Base-by-base conservation (phyloP, 2,797 vertebrate species). In the Prionace glauca region DNA sequence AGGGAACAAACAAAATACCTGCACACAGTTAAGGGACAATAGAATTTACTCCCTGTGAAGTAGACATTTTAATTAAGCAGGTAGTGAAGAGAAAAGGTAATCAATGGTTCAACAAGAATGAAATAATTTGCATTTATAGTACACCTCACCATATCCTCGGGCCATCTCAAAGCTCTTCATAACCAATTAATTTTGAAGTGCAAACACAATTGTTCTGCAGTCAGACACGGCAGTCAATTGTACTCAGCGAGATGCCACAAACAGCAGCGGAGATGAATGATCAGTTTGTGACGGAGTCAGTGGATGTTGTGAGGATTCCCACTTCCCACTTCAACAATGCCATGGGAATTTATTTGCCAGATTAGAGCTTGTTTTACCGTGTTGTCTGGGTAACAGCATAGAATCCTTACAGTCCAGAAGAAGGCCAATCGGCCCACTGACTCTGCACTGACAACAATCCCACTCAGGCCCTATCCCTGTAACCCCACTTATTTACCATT, bases 101-200 rank as follows among this genome's bases (percentile, higher is more conserved):
- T 84, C 41, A 24, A 5, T 84, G 81, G 81, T 90, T 62, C 50
- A 56, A 90, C 50, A 62, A 90, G 24, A 90, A 90, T 62, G 87
- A 62, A 90, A 62, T 62, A 18, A 90, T 90, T 90, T 90, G 56
- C 87, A 62, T 90, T 90, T 90, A 62, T 62, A 90, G 56, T 62
- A 62, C 29, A 45, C 16, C 60, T 62, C 60, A 62, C 62, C 87
- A 62, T n/a, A 90, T 90, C 87, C 60, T 90, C 50, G 11, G 11
- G 87, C 56, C 26, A 90, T 90, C 87, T 62, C 56, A 18, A 62
- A 90, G 87, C 56, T 16, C 87, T 90, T 62, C 87, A 90, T 24
- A 90, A 62, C 81, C 81, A 90, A 90, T 90, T 56, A 56, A 56
- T 62, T 90, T 56, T 90, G 60, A 90, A 62, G 56, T 90, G 56